Evolutionary conservation across 2,113 vertebrate species (phyloP), one percentile per base, ranked within the genome.

Genomic region (Pteronura brasiliensis): DNA sequence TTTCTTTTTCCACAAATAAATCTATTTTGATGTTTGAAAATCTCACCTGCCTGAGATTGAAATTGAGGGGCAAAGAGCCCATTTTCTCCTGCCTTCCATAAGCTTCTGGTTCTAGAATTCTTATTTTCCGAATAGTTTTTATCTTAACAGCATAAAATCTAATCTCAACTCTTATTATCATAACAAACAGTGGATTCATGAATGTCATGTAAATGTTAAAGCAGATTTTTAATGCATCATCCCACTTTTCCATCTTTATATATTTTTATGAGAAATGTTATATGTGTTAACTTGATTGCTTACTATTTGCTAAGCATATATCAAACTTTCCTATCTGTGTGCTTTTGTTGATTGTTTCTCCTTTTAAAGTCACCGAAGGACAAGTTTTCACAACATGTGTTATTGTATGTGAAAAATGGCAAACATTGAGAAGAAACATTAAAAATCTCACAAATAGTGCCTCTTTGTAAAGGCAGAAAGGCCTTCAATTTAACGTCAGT

Each of bases 1-100:
- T 76, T 31, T 90, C 65, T 96, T 31, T 97, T 6, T 69, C 74
- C 11, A 31, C 23, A 89, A 92, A 91, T 93, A 96, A 95, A 44
- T 61, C n/a, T 91, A 18, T 39, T 94, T 77, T 94, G 17, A 83
- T 36, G 86, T 86, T 96, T 93, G 34, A 91, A 95, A 91, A 87
- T 71, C 44, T 93, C 29, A 95, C 55, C 95, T 93, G 15, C 10
- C 21, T 79, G 5, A 77, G 7, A 72, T 39, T 95, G 44, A 96
- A 86, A 95, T 42, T 29, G 59, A 67, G 20, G 14, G 25, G 0
- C 5, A 88, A 93, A 55, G 5, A 3, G 18, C 27, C 23, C 4
- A 21, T 67, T 93, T 91, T 93, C 5, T 91, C 29, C 21, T 85
- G 1, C 85, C 15, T 93, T 94, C 39, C 15, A 1, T 85, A 65